These are phyloP conservation scores for Epinephelus malabaricus DNA, from an alignment of 2,797 vertebrate species.

Conservation along the genomic window DNA sequence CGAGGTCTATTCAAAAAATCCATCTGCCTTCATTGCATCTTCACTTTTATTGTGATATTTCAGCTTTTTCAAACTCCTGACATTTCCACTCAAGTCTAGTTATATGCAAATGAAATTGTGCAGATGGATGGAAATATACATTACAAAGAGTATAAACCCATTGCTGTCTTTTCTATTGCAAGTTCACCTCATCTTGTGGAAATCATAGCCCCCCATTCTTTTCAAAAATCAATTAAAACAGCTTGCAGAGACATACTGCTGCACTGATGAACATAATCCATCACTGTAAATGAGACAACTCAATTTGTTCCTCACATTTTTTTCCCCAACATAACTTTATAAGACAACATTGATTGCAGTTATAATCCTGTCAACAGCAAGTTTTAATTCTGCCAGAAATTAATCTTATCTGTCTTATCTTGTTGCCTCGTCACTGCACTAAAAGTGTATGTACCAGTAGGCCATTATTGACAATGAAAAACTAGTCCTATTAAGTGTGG, in stretches of 20 bases:
- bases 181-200: background rate
- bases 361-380: constrained; percentile 45
- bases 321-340: constrained; percentile 24
- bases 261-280: constrained; percentile 50
- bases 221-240: constrained; percentile 36
- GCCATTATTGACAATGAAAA: constrained; percentile 31
- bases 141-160: background rate
- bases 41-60: background rate
- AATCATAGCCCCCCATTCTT: constrained; percentile 8
- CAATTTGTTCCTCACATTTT: constrained; percentile 35
- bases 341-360: constrained; percentile 44
- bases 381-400: constrained; percentile 35
- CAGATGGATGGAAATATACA: background rate
- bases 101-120: background rate
- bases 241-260: constrained; percentile 33
- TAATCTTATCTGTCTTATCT: constrained; percentile 22
- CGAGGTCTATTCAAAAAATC: background rate
- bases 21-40: background rate
- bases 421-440: constrained; percentile 16
- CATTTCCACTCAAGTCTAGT: background rate
- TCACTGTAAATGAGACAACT: constrained; percentile 55
- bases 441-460: constrained; percentile 17
- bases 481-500: constrained; percentile 28
- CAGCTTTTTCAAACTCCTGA: background rate
- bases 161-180: background rate